Evolutionary conservation across 2,113 vertebrate species (phyloP).

Genomic region (Thunnus thynnus): DNA sequence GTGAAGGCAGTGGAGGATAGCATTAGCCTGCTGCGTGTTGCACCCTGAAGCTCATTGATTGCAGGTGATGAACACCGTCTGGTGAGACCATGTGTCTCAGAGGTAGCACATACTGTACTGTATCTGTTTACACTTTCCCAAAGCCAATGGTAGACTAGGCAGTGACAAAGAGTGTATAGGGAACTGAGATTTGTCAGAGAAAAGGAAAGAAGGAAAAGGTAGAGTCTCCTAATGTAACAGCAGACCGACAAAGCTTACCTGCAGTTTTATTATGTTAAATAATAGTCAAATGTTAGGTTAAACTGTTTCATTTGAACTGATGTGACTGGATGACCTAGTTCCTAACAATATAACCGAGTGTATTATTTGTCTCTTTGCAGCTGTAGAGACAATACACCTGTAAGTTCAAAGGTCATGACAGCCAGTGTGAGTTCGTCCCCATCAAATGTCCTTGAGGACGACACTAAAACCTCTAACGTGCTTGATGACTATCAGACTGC

Average conservation of each 20-base stretch:
- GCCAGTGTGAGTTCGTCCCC: background rate
- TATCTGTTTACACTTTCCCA: no score
- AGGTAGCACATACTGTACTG: background rate
- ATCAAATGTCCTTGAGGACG: constrained; percentile 60
- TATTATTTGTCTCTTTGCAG: background rate
- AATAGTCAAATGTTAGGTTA: no score
- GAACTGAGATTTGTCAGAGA: no score
- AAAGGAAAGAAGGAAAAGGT: no score
- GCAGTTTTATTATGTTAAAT: no score
- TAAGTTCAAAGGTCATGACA: constrained; percentile 17
- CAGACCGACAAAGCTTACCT: no score
- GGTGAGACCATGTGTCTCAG: background rate
- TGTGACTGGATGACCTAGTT: no score
- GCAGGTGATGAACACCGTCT: background rate
- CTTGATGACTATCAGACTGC: constrained; percentile 51
- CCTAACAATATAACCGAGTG: background rate
- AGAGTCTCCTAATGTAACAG: no score
- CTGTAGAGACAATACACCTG: background rate
- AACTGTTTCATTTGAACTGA: no score
- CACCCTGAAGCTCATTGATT: background rate
- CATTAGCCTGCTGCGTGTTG: background rate
- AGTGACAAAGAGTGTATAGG: no score
- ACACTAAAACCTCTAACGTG: constrained; percentile 49
- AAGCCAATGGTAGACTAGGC: no score
- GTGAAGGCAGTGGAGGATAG: background rate